Base-by-base conservation (phyloP, 2,113 vertebrate species). In the Ancistrus triradiatus region DNA sequence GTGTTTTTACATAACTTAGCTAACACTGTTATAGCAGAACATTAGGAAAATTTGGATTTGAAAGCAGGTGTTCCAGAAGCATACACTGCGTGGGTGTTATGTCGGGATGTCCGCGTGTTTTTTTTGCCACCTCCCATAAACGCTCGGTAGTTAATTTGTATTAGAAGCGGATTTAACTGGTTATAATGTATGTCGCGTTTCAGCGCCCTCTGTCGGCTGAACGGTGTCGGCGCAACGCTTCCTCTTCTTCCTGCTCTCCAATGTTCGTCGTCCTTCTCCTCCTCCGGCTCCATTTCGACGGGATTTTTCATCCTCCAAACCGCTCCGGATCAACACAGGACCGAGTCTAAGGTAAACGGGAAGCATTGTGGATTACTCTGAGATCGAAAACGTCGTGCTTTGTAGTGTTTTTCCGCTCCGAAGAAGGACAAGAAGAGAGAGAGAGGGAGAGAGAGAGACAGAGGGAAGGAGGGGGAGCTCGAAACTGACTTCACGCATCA, bases 401-500 rank as follows among this genome's bases (percentile, higher is more conserved):
- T 88, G 85, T 87, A 81, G 77, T 81, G 83, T 80, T 87, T 86
- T 84, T 80, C 74, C 76, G 78, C 78, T 83, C 78, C 79, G 81
- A 81, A 76, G 76, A 74, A 28, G 43, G 19, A 15, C 28, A 46
- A 27, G 31, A 18, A 57, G 52, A 31, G 42, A 40, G 47, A 6
- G 24, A 18, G 58, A 74, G 66, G 78, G 59, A 62, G 66, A 69
- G 75, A 15, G 28, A 27, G 11, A 42, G 37, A 28, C 11, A 19
- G 35, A 18, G 48, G 68, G 42, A 42, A 21, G 40, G 37, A 75
- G 68, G 77, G 66, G 73, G 74, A 75, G 79, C 79, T 74, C 76
- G 77, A 75, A 77, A 81, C 78, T 76, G 86, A 89, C 84, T 81
- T 86, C 85, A 86, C 84, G 87, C 88, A 87, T 88, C 88, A 85